phyloP scores from a whole-genome alignment of 2,113 vertebrate species.

The Triplophysa rosa region DNA sequence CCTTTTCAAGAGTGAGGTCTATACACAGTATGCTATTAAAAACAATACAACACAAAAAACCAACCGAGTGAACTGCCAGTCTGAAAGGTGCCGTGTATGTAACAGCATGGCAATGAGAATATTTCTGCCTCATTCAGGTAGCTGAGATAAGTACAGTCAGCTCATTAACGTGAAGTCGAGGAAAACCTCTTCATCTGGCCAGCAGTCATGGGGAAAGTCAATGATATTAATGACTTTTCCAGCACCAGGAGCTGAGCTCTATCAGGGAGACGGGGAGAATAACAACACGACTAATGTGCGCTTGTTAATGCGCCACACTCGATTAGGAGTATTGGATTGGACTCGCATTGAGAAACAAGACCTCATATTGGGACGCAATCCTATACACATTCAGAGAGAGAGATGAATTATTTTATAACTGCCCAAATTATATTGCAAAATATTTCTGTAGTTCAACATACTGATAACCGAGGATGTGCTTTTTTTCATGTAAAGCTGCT shows the following conservation, averaged over 20 bases:
- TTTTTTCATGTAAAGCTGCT: too few relatives aligned
- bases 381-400: not conserved
- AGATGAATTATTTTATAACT: too few relatives aligned
- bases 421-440: too few relatives aligned
- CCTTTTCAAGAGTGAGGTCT: too few relatives aligned
- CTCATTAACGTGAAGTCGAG: constrained; percentile 43
- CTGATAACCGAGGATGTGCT: too few relatives aligned
- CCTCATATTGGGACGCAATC: not conserved
- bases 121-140: constrained; percentile 26
- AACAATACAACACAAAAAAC: not conserved
- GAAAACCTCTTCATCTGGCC: constrained; percentile 43
- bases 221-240: constrained; percentile 54
- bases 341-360: constrained; percentile 6
- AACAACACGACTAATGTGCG: constrained; percentile 32
- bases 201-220: constrained; percentile 45
- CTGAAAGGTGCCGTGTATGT: constrained; percentile 21
- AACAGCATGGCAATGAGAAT: constrained; percentile 17
- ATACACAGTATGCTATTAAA: not conserved
- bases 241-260: constrained; percentile 29
- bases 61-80: not conserved
- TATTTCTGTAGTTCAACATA: too few relatives aligned
- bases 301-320: constrained; percentile 40
- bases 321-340: not conserved
- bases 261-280: not conserved
- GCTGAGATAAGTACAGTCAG: constrained; percentile 47